phyloP scores from a whole-genome alignment of 2,113 vertebrate species.

The Amazona guildingii region DNA sequence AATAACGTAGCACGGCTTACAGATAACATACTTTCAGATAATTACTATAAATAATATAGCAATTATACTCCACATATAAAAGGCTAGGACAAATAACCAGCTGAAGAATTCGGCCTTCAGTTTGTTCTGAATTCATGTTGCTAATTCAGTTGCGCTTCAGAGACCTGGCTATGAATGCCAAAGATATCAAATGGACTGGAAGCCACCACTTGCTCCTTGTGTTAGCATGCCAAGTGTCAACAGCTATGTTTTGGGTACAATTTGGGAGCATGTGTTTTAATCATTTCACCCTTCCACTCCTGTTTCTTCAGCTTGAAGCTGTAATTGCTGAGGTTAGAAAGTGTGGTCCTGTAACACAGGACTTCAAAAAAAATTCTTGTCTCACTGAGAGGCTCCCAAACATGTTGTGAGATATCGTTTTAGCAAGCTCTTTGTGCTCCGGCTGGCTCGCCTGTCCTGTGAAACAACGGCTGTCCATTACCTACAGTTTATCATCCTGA shows the following conservation, averaged over 20 bases:
- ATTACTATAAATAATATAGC: constrained; percentile 62
- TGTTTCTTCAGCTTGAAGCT: constrained; percentile 60
- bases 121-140: background rate
- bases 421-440: constrained; percentile 68
- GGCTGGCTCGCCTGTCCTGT: constrained; percentile 59
- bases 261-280: constrained; percentile 67
- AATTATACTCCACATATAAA: constrained; percentile 31
- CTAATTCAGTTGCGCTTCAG: constrained; percentile 28
- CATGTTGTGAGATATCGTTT: constrained; percentile 38
- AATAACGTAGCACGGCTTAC: constrained; percentile 32
- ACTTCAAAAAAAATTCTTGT: constrained; percentile 72
- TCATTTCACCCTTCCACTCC: constrained; percentile 66
- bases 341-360: constrained; percentile 50
- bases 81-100: background rate
- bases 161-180: background rate
- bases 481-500: constrained; percentile 82
- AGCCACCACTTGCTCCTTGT: constrained; percentile 42
- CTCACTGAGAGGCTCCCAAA: constrained; percentile 54
- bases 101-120: background rate
- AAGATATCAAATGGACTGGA: background rate
- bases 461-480: constrained; percentile 72
- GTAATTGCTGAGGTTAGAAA: constrained; percentile 71
- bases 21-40: constrained; percentile 59
- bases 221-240: constrained; percentile 58
- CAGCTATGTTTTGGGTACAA: constrained; percentile 61